These are phyloP conservation scores for Agrotis exclamationis DNA, from an alignment of 2,888 invertebrate species.

Conservation along the genomic window DNA sequence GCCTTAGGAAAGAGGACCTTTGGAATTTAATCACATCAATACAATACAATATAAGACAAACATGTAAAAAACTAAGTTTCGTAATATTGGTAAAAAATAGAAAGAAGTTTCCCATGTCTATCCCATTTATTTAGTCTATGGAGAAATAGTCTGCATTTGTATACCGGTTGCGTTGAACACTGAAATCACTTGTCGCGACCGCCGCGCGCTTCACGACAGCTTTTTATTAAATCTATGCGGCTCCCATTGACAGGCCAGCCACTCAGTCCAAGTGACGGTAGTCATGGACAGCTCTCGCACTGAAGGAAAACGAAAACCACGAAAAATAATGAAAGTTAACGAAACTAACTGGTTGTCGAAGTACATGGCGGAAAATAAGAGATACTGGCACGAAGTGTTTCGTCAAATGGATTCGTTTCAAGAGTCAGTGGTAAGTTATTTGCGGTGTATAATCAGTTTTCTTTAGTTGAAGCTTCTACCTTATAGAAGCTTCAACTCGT, in stretches of 20 bases:
- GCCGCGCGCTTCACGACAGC: constrained; percentile 41
- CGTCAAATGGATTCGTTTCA: constrained; percentile 69
- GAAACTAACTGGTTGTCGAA: constrained; percentile 77
- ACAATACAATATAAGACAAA: no score
- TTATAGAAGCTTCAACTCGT: no score
- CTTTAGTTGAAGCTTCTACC: no score
- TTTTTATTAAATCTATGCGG: constrained; percentile 70
- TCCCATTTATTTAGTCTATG: constrained; percentile 32
- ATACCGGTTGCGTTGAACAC: constrained; percentile 47
- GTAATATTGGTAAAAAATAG: no score
- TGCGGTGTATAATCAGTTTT: no score
- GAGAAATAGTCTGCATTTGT: constrained; percentile 55
- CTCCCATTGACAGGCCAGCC: constrained; percentile 36
- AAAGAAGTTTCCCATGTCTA: constrained; percentile 34
- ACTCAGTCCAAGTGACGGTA: constrained; percentile 33
- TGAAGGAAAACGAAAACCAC: constrained; percentile 69
- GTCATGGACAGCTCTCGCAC: constrained; percentile 49
- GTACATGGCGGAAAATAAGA: constrained; percentile 78
- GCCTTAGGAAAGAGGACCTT: no score
- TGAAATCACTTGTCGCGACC: constrained; percentile 48
- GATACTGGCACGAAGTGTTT: constrained; percentile 83
- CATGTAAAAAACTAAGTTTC: no score
- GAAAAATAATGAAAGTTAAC: constrained; percentile 77
- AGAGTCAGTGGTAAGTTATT: constrained; percentile 69
- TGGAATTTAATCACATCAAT: no score